Evolutionary conservation across 2,888 invertebrate genomes (phyloP), one percentile per base, ranked within the genome.

Genomic region (Ectobius pallidus): DNA sequence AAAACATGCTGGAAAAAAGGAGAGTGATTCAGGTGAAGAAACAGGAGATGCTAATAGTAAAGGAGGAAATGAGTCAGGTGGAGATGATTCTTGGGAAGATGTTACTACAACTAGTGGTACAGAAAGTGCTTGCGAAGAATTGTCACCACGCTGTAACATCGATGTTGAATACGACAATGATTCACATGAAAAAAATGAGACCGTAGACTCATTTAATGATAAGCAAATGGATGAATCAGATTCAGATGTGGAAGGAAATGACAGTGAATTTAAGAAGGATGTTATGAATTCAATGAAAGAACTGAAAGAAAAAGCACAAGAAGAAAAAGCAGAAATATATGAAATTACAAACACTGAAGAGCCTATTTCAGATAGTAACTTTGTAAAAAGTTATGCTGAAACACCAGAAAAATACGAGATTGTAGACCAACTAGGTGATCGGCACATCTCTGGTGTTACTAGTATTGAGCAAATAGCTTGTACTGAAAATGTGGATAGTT

Each of bases 21-120:
- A 25, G n/a, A 22, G 20, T 22, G 25, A 52, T 52, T 16, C 1
- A 61, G 27, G 14, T 14, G 27, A 22, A 16, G 61, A 16, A 14
- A 2, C 25, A 7, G 27, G 16, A 61, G 61, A 61, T 25, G 1
- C 11, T 61, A 27, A 30, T 25, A 30, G 27, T 4, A n/a, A 58
- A 20, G 46, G 22, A 27, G 62, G 42, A 49, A 69, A 34, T 32
- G 72, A 72, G 18, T 62, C 49, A 14, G 69, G 58, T 16, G 74
- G 74, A 6, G 74, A 74, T 42, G 74, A 74, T 32, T 72, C 72
- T 0, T 74, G 74, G 74, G 74, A 74, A 34, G 74, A 74, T 65
- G 71, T 74, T 7, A 70, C 69, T 6, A 69, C 72, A 3, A 73
- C 73, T 7, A 74, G 72, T 55, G 72, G 72, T 18, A 73, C 65